These are phyloP conservation scores for Ariopsis seemanni DNA, from an alignment of 2,113 vertebrate genomes.

Conservation along the genomic window DNA sequence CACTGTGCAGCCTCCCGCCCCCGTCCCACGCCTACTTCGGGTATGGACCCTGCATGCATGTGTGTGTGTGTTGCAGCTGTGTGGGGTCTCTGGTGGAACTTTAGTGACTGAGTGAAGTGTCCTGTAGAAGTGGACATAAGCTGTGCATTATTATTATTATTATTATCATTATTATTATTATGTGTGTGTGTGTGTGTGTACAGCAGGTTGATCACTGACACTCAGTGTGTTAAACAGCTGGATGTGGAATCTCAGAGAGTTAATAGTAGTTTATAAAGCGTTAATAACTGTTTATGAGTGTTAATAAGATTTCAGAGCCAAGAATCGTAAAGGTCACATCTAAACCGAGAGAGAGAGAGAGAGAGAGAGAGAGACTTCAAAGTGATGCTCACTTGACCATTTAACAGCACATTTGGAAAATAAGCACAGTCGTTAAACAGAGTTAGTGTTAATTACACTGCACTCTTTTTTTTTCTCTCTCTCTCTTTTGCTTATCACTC, in stretches of 20 bases:
- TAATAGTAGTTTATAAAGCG: not conserved
- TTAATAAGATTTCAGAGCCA: not conserved
- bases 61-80: constrained; percentile 7
- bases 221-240: not conserved
- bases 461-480: not conserved
- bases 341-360: not conserved
- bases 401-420: not conserved
- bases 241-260: not conserved
- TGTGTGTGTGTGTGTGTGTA: not conserved
- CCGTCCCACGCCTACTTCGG: constrained; percentile 25
- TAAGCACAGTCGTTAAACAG: not conserved
- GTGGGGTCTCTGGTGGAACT: not conserved
- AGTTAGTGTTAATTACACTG: not conserved
- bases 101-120: not conserved
- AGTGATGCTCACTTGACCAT: not conserved
- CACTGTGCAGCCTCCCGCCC: constrained; percentile 23
- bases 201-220: constrained; percentile 2
- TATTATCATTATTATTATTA: not conserved
- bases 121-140: not conserved
- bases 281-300: not conserved
- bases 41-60: not conserved
- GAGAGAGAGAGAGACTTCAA: not conserved
- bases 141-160: not conserved
- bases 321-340: not conserved
- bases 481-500: not conserved